These are phyloP conservation scores for Grallaria varia DNA, from an alignment of 2,113 vertebrate species.

Conservation along the genomic window DNA sequence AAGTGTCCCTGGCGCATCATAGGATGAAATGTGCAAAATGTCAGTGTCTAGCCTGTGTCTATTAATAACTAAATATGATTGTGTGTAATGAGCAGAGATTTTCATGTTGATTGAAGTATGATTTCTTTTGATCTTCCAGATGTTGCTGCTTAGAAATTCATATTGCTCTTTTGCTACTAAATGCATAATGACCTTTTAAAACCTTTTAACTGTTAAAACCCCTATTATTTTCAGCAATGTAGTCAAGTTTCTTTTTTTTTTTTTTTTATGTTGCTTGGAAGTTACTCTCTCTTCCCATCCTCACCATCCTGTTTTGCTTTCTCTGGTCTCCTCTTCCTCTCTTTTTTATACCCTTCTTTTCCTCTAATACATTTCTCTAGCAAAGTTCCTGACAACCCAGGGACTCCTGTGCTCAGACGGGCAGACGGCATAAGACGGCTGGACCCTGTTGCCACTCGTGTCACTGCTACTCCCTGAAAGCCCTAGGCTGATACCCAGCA, in stretches of 20 bases:
- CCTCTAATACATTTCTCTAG: not conserved
- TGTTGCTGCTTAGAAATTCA: slow-evolving; percentile 77
- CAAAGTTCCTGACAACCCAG: not conserved
- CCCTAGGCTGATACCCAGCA: not conserved
- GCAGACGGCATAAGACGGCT: not conserved
- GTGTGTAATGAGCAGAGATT: slow-evolving; percentile 81
- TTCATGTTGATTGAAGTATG: slow-evolving; percentile 80
- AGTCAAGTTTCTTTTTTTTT: slow-evolving; percentile 21
- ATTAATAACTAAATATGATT: slow-evolving; percentile 84
- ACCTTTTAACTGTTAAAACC: slow-evolving; percentile 55
- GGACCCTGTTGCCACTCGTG: accelerated
- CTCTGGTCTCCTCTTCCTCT: not conserved
- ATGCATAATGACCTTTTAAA: slow-evolving; percentile 71
- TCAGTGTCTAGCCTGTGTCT: slow-evolving; percentile 74
- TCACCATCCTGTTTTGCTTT: not conserved
- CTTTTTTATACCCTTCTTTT: not conserved
- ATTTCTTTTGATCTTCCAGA: slow-evolving; percentile 82
- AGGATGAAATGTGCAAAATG: slow-evolving; percentile 82
- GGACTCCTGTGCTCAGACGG: not conserved
- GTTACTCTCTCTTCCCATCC: not conserved
- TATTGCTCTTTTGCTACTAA: slow-evolving; percentile 68
- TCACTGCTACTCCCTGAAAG: not conserved
- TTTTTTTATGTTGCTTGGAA: not conserved
- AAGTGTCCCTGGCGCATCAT: slow-evolving; percentile 81
- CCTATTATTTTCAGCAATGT: slow-evolving; percentile 25